Evolutionary conservation across 1,140 invertebrate species (phyloP).

Genomic region (Calephelis nemesis): DNA sequence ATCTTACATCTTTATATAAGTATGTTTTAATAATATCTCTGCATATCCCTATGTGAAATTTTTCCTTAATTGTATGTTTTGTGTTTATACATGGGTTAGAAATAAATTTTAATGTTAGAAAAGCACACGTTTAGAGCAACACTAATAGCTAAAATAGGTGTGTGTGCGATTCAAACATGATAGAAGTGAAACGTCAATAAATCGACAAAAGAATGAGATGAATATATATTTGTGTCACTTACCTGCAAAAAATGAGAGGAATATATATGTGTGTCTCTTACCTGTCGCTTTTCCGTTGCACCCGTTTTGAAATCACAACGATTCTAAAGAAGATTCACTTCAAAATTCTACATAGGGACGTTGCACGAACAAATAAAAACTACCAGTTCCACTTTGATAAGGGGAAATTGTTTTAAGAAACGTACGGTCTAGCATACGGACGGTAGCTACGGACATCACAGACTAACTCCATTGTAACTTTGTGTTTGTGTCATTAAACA

Average conservation of each 20-base stretch:
- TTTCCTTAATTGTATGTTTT: not conserved
- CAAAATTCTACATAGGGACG: constrained; percentile 39
- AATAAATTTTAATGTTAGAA: constrained; percentile 6
- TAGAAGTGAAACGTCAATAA: too few species aligned
- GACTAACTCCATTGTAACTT: not conserved
- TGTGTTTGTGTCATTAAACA: not conserved
- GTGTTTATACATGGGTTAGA: not conserved
- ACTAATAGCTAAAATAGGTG: constrained; percentile 23
- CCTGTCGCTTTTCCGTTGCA: too few species aligned
- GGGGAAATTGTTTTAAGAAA: constrained; percentile 26
- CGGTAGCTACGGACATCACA: not conserved
- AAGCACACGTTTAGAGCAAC: too few species aligned
- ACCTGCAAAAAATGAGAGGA: too few species aligned
- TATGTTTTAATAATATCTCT: too few species aligned
- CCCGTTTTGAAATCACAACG: too few species aligned
- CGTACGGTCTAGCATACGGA: not conserved
- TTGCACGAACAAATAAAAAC: constrained; percentile 52
- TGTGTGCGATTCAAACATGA: too few species aligned
- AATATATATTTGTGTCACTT: constrained; percentile 25
- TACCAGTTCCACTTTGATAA: constrained; percentile 47
- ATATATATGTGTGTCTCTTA: too few species aligned
- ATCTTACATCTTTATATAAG: too few species aligned
- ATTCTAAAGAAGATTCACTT: too few species aligned
- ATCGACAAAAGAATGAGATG: too few species aligned
- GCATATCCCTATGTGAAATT: too few species aligned